phyloP scores from a whole-genome alignment of 2,888 invertebrate genomes.

The Myopa testacea region DNA sequence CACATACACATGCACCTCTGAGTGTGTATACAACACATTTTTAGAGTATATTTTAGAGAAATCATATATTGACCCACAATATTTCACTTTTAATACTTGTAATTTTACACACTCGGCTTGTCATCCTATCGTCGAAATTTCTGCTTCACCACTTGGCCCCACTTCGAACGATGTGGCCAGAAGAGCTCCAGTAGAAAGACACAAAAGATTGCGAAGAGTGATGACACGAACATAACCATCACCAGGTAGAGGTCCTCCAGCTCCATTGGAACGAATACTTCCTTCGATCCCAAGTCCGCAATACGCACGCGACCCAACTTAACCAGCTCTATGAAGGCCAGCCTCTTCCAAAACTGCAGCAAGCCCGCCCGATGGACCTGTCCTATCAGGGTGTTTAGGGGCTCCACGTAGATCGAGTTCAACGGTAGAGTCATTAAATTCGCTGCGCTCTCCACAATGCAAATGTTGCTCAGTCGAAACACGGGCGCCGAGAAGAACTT shows the following conservation, averaged over 20 bases:
- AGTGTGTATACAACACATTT: no score
- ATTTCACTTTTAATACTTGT: no score
- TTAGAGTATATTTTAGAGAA: no score
- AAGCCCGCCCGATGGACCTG: slow-evolving; percentile 44
- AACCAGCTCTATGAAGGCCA: slow-evolving; percentile 44
- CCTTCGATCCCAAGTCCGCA: slow-evolving; percentile 22
- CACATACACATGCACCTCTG: no score
- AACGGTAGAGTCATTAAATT: slow-evolving; percentile 42
- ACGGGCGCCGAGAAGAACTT: slow-evolving; percentile 43
- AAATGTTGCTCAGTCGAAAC: slow-evolving; percentile 46
- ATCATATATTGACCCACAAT: no score
- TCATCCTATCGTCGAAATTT: not conserved
- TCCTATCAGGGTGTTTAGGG: slow-evolving; percentile 44
- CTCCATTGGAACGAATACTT: slow-evolving; percentile 44
- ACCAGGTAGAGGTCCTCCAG: slow-evolving; percentile 42
- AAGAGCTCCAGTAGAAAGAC: slow-evolving; percentile 39
- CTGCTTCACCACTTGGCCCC: not conserved
- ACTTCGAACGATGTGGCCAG: slow-evolving; percentile 27
- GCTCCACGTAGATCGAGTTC: slow-evolving; percentile 44
- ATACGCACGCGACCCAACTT: slow-evolving; percentile 34
- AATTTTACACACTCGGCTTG: no score
- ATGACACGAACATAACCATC: slow-evolving; percentile 30
- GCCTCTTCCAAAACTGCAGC: slow-evolving; percentile 43
- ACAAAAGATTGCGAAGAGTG: slow-evolving; percentile 3
- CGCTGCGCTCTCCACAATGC: slow-evolving; percentile 41